Base-by-base conservation (phyloP, 2,888 invertebrate species). In the Pecten maximus region DNA sequence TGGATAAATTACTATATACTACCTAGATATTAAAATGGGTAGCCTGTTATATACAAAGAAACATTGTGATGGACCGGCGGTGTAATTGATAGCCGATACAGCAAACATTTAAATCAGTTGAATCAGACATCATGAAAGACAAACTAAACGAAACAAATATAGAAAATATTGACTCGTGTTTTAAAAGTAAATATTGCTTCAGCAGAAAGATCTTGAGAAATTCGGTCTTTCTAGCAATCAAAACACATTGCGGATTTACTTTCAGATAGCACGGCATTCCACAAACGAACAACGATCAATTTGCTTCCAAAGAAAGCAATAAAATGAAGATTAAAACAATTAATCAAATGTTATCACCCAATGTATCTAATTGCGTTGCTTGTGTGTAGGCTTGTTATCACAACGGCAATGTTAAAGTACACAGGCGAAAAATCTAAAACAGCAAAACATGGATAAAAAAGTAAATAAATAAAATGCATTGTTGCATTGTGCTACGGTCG, bases 281-380 rank as follows among this genome's bases (percentile, higher is more conserved):
- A 54, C 54, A 54, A 54, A 54, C 54, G 54, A 54, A 54, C 54
- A 54, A 54, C n/a, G 54, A 54, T 54, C 54, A 54, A 54, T 54
- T 54, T 54, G 54, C n/a, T 54, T n/a, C 54, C 19, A 54, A 54
- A 15, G 54, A 54, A 19, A 54, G 54, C 54, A 54, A 54, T 54
- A 54, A 54, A 54, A 54, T 54, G 54, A 54, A n/a, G 54, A 54
- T 54, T 54, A n/a, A 54, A 54, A 54, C 54, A 54, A 54, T 54
- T 54, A 54, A 54, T 54, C 54, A 54, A 19, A 54, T 54, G n/a
- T 19, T n/a, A 23, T 54, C 54, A 54, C n/a, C 19, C 19, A n/a
- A 54, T 54, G 54, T 54, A 54, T 54, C 54, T 54, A 23, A 54
- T 54, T 54, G 0, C n/a, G n/a, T 54, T 54, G 2, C 19, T 6